A percentile compares a stretch with the other conserved stretches of the same genome.
Conservation (phyloP, 1,140 invertebrate species). For the Papilio aristodemus region DNA sequence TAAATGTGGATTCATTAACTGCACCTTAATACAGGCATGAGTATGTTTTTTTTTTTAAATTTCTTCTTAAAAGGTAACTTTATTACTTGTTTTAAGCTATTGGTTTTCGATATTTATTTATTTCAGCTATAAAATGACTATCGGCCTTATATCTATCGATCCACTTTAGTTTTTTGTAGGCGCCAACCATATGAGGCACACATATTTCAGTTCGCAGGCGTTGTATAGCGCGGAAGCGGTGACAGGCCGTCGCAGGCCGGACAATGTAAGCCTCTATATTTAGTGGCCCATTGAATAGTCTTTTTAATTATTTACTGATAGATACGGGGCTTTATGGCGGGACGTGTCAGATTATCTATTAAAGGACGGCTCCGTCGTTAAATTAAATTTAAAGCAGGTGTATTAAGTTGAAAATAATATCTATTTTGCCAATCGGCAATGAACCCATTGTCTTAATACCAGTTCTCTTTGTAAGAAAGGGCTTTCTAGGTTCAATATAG, state of each 20-base stretch:
- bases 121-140: neutral
- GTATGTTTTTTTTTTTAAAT: neutral
- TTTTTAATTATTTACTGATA: conserved; percentile 21
- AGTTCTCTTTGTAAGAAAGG: neutral
- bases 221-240: conserved; percentile 11
- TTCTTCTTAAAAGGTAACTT: neutral
- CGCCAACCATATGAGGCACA: neutral
- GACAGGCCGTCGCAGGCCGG: neutral
- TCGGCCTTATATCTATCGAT: neutral
- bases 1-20: too few species aligned
- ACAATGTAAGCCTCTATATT: conserved; percentile 8
- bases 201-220: neutral
- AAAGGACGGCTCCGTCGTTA: neutral
- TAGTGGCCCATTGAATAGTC: conserved; percentile 14
- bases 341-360: conserved; percentile 17
- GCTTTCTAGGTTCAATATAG: too few species aligned
- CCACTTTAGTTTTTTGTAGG: neutral
- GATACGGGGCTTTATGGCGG: conserved; percentile 15
- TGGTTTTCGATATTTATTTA: neutral
- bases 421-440: conserved; percentile 2
- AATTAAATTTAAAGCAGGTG: conserved; percentile 9
- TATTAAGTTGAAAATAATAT: conserved; percentile 16
- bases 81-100: neutral
- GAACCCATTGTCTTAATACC: neutral
- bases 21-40: too few species aligned